Evolutionary conservation across 2,888 invertebrate genomes (phyloP).

Genomic region (Eupithecia centaureata): DNA sequence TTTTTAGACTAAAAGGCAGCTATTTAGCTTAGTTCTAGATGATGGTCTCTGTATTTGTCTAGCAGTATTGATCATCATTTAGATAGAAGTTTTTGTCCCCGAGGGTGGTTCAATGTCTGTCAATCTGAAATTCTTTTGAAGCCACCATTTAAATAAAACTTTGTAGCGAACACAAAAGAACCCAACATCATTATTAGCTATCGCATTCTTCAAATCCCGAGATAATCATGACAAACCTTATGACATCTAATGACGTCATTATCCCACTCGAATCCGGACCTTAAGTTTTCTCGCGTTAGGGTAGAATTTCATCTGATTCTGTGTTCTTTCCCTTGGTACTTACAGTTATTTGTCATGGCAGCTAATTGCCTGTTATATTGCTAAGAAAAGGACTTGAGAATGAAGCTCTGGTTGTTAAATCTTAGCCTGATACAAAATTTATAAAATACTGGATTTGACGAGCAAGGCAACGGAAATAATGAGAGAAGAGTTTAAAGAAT

Average conservation of each 20-base stretch:
- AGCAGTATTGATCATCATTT: too few species aligned
- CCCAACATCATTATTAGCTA: slow-evolving; percentile 15
- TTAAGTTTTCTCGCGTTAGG: slow-evolving; percentile 50
- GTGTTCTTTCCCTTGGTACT: slow-evolving; percentile 54
- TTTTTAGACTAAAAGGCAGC: too few species aligned
- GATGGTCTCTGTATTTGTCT: too few species aligned
- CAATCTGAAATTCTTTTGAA: slow-evolving; percentile 1
- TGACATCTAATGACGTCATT: slow-evolving; percentile 75
- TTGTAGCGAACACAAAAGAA: background rate
- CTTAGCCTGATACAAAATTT: background rate
- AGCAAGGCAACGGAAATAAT: background rate
- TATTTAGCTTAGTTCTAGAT: too few species aligned
- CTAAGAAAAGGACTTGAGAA: slow-evolving; percentile 44
- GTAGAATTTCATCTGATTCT: slow-evolving; percentile 13
- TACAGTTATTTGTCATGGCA: slow-evolving; percentile 62
- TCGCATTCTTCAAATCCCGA: slow-evolving; percentile 46
- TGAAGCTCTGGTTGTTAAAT: slow-evolving; percentile 6
- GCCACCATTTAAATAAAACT: background rate
- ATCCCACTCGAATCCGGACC: slow-evolving; percentile 33
- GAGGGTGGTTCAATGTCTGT: background rate
- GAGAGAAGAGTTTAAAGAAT: too few species aligned
- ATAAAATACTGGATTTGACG: background rate
- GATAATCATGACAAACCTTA: slow-evolving; percentile 65
- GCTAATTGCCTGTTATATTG: slow-evolving; percentile 65
- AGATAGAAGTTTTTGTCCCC: too few species aligned